Evolutionary conservation across 2,888 invertebrate species (phyloP).

Genomic region (Anoplius nigerrimus): DNA sequence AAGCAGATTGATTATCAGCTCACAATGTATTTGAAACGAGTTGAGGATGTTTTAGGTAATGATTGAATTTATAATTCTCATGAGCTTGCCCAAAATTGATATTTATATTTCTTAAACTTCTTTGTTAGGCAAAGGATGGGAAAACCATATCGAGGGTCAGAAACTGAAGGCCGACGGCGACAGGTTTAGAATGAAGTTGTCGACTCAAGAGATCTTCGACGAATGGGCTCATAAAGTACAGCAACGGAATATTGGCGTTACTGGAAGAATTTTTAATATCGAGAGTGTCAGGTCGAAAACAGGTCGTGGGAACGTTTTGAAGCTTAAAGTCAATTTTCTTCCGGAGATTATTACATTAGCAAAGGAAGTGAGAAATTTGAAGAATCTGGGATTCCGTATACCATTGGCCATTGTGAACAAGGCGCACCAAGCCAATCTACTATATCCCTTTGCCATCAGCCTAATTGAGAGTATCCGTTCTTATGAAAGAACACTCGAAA

Average conservation of each 20-base stretch:
- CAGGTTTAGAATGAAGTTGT: slow-evolving; percentile 96
- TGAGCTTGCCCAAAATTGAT: neutral
- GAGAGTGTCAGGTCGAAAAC: slow-evolving; percentile 87
- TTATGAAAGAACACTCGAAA: slow-evolving; percentile 97
- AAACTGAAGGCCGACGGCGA: slow-evolving; percentile 98
- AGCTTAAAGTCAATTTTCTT: slow-evolving; percentile 94
- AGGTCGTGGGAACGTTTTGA: slow-evolving; percentile 89
- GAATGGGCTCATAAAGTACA: slow-evolving; percentile 98
- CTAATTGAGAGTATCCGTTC: slow-evolving; percentile 97
- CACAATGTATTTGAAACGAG: slow-evolving; percentile 95
- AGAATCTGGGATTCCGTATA: slow-evolving; percentile 96
- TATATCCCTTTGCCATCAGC: slow-evolving; percentile 99
- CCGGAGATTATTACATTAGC: slow-evolving; percentile 98
- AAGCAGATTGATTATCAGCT: slow-evolving; percentile 98
- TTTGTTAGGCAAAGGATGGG: slow-evolving; percentile 93
- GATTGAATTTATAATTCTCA: slow-evolving; percentile 19
- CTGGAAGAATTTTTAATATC: slow-evolving; percentile 95
- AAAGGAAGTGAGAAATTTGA: slow-evolving; percentile 98
- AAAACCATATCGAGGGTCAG: slow-evolving; percentile 98
- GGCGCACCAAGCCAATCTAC: slow-evolving; percentile 98
- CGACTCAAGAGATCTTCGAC: slow-evolving; percentile 98
- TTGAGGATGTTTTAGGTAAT: slow-evolving; percentile 96
- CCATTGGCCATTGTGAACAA: slow-evolving; percentile 99
- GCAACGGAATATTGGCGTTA: slow-evolving; percentile 94
- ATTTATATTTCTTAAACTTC: neutral